A percentile compares a stretch with the other conserved stretches of the same genome.
Conservation (phyloP, 2,888 invertebrate species). For the Sarcophaga carnaria region DNA sequence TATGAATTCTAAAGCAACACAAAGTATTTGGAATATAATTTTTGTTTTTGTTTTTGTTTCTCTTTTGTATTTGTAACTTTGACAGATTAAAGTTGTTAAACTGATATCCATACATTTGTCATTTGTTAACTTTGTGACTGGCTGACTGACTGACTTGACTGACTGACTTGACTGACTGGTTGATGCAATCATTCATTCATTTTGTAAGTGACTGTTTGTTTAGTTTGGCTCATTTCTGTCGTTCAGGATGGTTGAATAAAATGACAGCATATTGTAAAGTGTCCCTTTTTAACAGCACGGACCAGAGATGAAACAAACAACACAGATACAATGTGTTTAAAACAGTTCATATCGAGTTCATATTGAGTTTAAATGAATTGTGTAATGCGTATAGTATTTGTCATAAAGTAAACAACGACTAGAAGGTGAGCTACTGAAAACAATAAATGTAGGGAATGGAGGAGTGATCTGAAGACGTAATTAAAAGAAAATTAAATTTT, state of each 20-base stretch:
- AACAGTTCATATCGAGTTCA: constrained; percentile 32
- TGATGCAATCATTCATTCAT: background rate
- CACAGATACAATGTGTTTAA: constrained; percentile 5
- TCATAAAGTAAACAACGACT: constrained; percentile 10
- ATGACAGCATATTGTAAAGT: constrained; percentile 66
- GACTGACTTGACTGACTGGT: background rate
- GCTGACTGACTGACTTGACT: constrained; percentile 14
- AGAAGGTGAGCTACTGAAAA: background rate
- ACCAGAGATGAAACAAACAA: constrained; percentile 21
- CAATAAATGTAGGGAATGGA: no score
- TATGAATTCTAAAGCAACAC: background rate
- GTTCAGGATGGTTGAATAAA: constrained; percentile 50
- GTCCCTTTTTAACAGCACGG: constrained; percentile 34
- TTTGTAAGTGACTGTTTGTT: constrained; percentile 5
- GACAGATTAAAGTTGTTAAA: constrained; percentile 71
- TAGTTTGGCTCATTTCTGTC: constrained; percentile 2
- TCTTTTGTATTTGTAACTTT: constrained; percentile 65
- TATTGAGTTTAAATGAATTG: background rate
- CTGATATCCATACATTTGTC: constrained; percentile 61
- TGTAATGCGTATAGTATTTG: background rate
- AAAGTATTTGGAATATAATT: background rate
- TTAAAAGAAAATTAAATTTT: no score
- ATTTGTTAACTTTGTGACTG: constrained; percentile 39
- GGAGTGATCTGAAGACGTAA: no score
- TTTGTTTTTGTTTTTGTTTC: no score